Conservation (phyloP, 92 coral and sea anemone species). For the Epizoanthus scotinus region DNA sequence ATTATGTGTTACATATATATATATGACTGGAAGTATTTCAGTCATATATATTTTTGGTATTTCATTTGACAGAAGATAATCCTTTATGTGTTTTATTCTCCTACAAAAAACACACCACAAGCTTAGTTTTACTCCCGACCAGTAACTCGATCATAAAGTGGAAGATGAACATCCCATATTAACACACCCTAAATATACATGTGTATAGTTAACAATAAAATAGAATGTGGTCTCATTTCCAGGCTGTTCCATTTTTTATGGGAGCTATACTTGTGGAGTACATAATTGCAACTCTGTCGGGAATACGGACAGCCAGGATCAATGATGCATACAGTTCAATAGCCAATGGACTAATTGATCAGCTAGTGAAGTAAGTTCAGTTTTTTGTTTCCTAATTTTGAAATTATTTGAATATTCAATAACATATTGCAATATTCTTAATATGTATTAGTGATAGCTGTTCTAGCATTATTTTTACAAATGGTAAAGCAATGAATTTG, state of each 20-base stretch:
- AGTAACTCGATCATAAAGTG: too few species aligned
- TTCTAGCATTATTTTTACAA: too few species aligned
- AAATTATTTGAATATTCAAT: neutral
- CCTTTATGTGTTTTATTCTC: neutral
- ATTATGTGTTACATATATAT: too few species aligned
- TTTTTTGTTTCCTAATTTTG: neutral
- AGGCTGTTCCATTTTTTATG: conserved; percentile 48
- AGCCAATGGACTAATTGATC: conserved; percentile 40
- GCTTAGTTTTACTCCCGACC: too few species aligned
- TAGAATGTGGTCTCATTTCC: neutral
- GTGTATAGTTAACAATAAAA: neutral
- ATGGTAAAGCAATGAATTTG: too few species aligned
- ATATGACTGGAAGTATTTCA: too few species aligned
- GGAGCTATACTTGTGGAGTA: conserved; percentile 49
- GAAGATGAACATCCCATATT: too few species aligned
- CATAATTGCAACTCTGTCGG: conserved; percentile 37
- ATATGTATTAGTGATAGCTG: too few species aligned
- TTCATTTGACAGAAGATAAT: neutral
- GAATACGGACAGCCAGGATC: conserved; percentile 37
- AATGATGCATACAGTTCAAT: conserved; percentile 54
- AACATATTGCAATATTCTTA: too few species aligned
- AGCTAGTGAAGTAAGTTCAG: conserved; percentile 32
- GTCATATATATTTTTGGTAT: too few species aligned
- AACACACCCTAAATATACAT: too few species aligned
- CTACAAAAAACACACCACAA: too few species aligned